Conservation (phyloP, 2,113 vertebrate genomes). For the Festucalex cinctus region DNA sequence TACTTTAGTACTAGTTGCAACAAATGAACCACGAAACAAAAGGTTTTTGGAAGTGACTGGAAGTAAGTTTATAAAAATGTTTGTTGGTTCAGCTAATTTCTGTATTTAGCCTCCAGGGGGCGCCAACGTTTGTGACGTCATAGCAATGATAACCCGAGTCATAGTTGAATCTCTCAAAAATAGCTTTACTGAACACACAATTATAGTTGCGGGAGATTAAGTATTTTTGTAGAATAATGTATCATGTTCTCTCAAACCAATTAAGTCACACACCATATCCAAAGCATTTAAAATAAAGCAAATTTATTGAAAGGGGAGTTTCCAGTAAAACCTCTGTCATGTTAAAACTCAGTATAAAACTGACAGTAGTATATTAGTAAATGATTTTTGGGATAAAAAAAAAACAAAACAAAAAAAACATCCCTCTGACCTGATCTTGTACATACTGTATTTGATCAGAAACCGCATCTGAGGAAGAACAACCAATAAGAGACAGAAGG, state of each 20-base stretch:
- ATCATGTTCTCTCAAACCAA: not conserved
- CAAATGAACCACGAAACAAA: too few species aligned
- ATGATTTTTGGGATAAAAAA: too few species aligned
- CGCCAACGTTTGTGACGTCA: not conserved
- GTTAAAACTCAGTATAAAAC: not conserved
- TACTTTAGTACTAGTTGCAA: too few species aligned
- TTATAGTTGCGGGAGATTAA: not conserved
- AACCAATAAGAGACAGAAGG: not conserved
- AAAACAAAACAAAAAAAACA: not conserved
- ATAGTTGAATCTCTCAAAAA: not conserved
- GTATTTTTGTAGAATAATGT: conserved; percentile 1
- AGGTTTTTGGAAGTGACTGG: too few species aligned
- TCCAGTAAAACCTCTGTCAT: not conserved
- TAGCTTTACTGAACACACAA: not conserved
- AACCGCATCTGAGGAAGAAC: not conserved
- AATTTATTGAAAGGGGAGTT: not conserved
- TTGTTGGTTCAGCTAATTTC: too few species aligned
- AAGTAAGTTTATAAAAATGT: too few species aligned
- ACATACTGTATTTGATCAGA: not conserved
- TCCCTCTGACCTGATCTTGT: not conserved
- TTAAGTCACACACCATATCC: not conserved
- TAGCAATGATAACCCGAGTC: not conserved
- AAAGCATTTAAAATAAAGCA: not conserved
- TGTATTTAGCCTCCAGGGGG: too few species aligned
- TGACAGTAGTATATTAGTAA: not conserved